Evolutionary conservation across 2,113 vertebrate species (phyloP).

Genomic region (Rhinogobius similis): DNA sequence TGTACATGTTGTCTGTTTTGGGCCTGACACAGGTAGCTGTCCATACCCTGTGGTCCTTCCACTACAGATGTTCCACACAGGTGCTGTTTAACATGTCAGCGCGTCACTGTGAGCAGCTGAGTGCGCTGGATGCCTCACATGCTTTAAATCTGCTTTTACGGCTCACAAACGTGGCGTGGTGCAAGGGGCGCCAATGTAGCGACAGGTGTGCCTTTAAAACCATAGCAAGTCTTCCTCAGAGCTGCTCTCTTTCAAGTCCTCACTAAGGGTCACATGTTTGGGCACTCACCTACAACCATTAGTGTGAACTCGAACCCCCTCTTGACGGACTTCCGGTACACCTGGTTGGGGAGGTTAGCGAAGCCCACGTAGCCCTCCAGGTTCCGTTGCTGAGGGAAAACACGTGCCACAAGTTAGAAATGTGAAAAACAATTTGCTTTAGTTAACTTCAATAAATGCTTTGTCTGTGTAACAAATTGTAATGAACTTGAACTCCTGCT

Average conservation of each 20-base stretch:
- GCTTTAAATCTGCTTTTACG: conserved; percentile 17
- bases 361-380: conserved; percentile 83
- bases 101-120: conserved; percentile 28
- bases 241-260: too few relatives aligned
- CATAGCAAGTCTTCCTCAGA: background rate
- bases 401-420: conserved; percentile 25
- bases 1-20: too few relatives aligned
- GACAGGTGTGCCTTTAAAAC: conserved; percentile 21
- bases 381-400: conserved; percentile 76
- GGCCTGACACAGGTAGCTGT: background rate
- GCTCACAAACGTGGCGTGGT: conserved; percentile 2
- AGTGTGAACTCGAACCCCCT: conserved; percentile 82
- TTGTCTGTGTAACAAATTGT: too few relatives aligned
- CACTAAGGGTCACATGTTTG: background rate
- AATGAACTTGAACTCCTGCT: too few relatives aligned
- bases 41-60: background rate
- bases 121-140: conserved; percentile 16
- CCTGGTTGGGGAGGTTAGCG: conserved; percentile 82
- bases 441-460: background rate
- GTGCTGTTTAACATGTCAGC: conserved; percentile 18
- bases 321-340: conserved; percentile 83
- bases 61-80: background rate
- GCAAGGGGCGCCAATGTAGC: background rate
- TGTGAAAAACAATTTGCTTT: background rate
- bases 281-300: conserved; percentile 83